Conservation (phyloP, 2,797 vertebrate species). For the Pseudochirops cupreus region DNA sequence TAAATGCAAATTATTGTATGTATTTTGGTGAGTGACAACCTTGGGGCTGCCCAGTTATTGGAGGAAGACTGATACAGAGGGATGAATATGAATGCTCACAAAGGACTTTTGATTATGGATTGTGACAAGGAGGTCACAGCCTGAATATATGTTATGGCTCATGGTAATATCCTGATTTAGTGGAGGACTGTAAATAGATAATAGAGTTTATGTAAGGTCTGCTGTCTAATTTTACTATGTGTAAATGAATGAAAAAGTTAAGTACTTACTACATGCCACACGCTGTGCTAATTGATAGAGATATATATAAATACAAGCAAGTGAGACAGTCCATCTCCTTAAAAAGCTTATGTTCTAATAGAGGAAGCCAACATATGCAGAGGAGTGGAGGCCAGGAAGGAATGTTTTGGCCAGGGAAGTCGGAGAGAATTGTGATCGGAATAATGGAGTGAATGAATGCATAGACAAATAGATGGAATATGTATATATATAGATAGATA, state of each 20-base stretch:
- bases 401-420: background rate
- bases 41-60: background rate
- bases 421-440: background rate
- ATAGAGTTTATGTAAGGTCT: background rate
- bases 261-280: background rate
- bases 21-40: background rate
- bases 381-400: background rate
- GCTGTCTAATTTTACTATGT: background rate
- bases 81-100: background rate
- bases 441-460: background rate
- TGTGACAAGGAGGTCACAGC: background rate
- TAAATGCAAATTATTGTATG: background rate
- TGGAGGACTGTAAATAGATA: background rate
- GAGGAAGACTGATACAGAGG: background rate
- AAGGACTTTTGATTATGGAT: background rate
- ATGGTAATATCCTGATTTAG: background rate
- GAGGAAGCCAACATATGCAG: background rate
- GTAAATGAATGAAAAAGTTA: background rate
- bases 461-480: background rate
- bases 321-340: background rate
- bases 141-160: background rate
- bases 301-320: background rate
- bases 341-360: background rate
- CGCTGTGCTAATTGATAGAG: background rate
- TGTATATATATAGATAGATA: too few species aligned